Conservation (phyloP, 2,797 vertebrate genomes). For the Lacerta viridis region DNA sequence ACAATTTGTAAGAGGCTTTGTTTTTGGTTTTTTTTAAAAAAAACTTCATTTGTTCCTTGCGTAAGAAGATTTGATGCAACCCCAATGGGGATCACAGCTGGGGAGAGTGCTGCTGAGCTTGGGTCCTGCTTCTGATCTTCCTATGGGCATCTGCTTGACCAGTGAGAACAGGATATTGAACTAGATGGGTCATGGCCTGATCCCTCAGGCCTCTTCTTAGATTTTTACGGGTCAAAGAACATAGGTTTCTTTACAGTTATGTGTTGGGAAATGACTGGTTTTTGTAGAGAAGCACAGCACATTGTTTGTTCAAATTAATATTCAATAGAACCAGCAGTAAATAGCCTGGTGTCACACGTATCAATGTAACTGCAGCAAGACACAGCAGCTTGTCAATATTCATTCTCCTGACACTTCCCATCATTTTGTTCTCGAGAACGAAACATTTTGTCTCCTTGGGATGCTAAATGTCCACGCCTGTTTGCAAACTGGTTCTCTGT, state of each 20-base stretch:
- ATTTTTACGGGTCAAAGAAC: background rate
- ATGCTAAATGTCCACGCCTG: background rate
- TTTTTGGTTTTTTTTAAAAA: background rate
- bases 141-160: too few relatives aligned
- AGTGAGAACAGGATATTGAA: too few relatives aligned
- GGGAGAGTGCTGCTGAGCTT: too few relatives aligned
- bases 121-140: too few relatives aligned
- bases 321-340: background rate
- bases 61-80: background rate
- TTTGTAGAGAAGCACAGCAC: background rate
- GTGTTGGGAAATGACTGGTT: background rate
- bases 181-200: too few relatives aligned
- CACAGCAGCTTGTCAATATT: background rate
- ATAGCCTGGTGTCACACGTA: background rate
- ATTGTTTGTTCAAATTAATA: background rate
- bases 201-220: too few relatives aligned
- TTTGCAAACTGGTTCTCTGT: slow-evolving; percentile 1
- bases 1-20: background rate
- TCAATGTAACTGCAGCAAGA: background rate
- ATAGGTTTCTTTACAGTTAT: background rate
- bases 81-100: too few relatives aligned
- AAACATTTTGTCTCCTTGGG: background rate
- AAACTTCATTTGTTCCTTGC: background rate
- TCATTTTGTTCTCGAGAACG: background rate
- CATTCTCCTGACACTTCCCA: background rate